Base-by-base conservation (phyloP, 2,113 vertebrate genomes). In the Galbula dea region DNA sequence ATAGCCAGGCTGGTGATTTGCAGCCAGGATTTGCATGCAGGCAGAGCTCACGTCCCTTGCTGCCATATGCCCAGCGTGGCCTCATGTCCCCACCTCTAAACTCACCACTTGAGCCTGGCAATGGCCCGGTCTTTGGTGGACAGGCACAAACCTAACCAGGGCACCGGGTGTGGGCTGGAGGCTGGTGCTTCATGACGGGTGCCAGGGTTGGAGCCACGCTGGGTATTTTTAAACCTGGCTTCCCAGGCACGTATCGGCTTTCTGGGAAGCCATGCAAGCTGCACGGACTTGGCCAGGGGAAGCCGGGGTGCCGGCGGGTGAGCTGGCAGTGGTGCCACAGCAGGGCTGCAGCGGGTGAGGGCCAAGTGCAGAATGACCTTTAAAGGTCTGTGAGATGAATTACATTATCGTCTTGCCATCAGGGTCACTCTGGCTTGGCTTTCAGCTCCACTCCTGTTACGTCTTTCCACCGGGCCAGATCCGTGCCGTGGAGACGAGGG, bases 361-460 rank as follows among this genome's bases (percentile, higher is more conserved):
- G 68, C 91, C 91, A 86, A 36, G 87, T 3, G 7, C 77, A 34
- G 22, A 4, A 29, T 95, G 95, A 94, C 93, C 94, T 96, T 96
- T 96, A 96, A 96, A 97, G 96, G 96, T 95, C 96, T 94, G 81
- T 2, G 12, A 95, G 92, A 94, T 94, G 96, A 78, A 68, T 95
- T 92, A 93, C 95, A 91, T 86, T 86, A 94, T 96, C 88, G 1
- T 58, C 93, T 95, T 94, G 92, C 79, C 89, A 78, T 51, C 8
- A 21, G 72, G 81, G 78, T 87, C 83, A 63, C 57, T 90, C 72
- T 92, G 90, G 48, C 84, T 93, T 94, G 90, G 55, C 51, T 96
- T 94, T 91, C 94, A 88, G 77, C 86, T 73, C 63, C 51, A 67
- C 71, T 32, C 3, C 7, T 49, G 29, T 89, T 83, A 75, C 27